phyloP scores from a whole-genome alignment of 2,888 invertebrate genomes.

The Thereva nobilitata region DNA sequence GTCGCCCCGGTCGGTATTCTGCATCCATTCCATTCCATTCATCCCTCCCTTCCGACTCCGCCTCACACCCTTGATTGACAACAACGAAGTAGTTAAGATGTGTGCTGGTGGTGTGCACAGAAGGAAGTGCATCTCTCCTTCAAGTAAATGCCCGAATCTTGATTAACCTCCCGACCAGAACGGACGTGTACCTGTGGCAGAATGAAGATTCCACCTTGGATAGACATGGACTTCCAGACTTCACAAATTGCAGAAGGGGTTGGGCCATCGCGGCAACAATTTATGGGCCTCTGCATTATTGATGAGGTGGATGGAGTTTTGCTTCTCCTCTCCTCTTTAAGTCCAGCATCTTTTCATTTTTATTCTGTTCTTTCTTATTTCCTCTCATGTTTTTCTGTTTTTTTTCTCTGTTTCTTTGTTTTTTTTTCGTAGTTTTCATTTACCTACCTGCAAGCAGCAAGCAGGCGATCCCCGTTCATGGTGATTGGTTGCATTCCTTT shows the following conservation, averaged over 20 bases:
- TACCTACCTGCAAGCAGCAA: background rate
- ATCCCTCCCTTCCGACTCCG: background rate
- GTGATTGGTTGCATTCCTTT: conserved; percentile 22
- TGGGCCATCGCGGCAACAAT: conserved; percentile 24
- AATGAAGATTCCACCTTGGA: conserved; percentile 13
- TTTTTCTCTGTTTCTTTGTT: background rate
- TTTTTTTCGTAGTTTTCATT: background rate
- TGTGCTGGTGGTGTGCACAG: background rate
- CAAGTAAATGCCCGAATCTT: conserved; percentile 1
- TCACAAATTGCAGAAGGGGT: conserved; percentile 29
- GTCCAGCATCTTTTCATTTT: too few relatives aligned
- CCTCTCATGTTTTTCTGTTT: background rate
- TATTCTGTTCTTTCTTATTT: conserved; percentile 6
- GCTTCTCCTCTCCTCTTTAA: too few relatives aligned
- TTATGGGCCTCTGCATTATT: conserved; percentile 30
- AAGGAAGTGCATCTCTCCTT: conserved; percentile 2
- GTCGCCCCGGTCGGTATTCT: too few relatives aligned
- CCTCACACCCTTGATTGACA: conserved; percentile 18
- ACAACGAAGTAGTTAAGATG: conserved; percentile 1
- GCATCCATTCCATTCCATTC: background rate
- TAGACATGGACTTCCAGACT: conserved; percentile 29
- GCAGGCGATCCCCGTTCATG: conserved; percentile 19
- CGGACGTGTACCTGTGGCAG: conserved; percentile 1
- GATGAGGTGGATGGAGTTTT: conserved; percentile 7
- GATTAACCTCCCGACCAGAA: conserved; percentile 22